Evolutionary conservation across 2,113 vertebrate species (phyloP).

Genomic region (Pterocles orientalis): DNA sequence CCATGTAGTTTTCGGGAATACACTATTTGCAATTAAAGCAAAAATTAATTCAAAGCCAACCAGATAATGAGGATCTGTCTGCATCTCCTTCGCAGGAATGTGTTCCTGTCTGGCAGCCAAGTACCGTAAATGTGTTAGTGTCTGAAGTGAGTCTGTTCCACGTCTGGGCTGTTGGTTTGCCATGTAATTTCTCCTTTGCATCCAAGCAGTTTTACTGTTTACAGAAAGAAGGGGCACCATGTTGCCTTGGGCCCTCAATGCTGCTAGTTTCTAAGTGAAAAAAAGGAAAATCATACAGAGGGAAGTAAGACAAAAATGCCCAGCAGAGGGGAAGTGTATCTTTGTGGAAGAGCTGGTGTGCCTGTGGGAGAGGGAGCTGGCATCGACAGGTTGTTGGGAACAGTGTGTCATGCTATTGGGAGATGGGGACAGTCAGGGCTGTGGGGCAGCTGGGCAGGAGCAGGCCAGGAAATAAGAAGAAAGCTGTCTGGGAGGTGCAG

Average conservation of each 20-base stretch:
- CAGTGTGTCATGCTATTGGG: neutral
- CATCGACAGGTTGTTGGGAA: neutral
- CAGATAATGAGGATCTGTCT: neutral
- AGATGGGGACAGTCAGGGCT: neutral
- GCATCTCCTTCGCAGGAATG: neutral
- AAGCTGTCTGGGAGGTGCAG: neutral
- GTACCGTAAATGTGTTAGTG: neutral
- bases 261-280: neutral
- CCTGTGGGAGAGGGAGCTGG: neutral
- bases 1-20: neutral
- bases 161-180: neutral
- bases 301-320: neutral
- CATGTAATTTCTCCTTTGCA: neutral
- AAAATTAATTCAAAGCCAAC: rapidly evolving
- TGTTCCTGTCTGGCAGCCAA: neutral
- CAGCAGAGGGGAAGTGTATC: neutral
- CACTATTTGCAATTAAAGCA: neutral
- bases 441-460: neutral
- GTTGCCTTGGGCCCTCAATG: neutral
- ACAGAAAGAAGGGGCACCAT: neutral
- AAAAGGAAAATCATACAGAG: neutral
- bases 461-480: neutral
- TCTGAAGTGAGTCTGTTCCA: neutral
- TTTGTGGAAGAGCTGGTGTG: neutral
- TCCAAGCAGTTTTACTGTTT: neutral